phyloP scores from a whole-genome alignment of 2,888 invertebrate genomes.

The Phytoseiulus persimilis region DNA sequence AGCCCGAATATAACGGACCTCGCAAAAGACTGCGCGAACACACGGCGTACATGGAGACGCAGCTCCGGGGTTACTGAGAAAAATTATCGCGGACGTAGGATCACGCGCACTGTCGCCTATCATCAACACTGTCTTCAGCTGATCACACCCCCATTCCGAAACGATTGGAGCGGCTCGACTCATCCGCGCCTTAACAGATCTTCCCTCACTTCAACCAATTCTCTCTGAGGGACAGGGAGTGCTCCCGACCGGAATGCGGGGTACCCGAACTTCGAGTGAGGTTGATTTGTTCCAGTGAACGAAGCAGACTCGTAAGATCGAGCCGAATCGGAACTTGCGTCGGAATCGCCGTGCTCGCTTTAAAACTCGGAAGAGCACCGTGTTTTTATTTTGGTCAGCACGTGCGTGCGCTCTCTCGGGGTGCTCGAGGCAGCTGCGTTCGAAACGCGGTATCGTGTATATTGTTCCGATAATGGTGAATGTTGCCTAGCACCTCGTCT shows the following conservation, averaged over 20 bases:
- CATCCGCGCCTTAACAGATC: slow-evolving; percentile 14
- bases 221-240: not conserved
- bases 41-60: not conserved
- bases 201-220: not conserved
- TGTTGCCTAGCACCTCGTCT: not conserved
- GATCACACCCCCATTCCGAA: slow-evolving; percentile 37
- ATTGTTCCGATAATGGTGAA: not conserved
- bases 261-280: no score
- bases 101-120: not conserved
- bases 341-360: not conserved
- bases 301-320: no score
- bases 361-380: not conserved
- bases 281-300: no score
- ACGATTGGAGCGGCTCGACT: slow-evolving; percentile 31
- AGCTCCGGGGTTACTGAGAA: not conserved
- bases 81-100: not conserved
- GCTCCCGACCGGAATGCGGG: no score
- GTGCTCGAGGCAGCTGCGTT: not conserved
- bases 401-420: not conserved
- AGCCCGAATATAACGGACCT: not conserved
- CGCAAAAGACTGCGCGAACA: not conserved
- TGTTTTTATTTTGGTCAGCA: not conserved
- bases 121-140: slow-evolving; percentile 23
- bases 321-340: no score
- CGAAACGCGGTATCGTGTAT: not conserved